Base-by-base conservation (phyloP, 2,797 vertebrate species). In the Pyrocephalus nanus region DNA sequence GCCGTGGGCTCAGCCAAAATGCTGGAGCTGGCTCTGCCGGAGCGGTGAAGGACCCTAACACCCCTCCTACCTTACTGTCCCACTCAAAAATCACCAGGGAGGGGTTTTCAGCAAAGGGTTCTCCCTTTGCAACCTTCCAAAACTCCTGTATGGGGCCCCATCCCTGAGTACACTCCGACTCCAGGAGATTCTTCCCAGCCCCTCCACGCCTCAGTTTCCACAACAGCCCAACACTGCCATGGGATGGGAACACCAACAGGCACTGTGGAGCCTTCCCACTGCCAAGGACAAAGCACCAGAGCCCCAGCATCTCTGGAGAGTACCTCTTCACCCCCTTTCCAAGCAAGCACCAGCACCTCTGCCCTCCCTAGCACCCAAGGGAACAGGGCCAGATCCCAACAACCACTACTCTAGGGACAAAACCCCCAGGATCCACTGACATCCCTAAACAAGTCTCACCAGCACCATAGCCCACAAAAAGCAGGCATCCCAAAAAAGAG, bases 1-100 rank as follows among this genome's bases (percentile, higher is more conserved):
- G 30, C 92, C 0, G 4, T 32, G 3, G 78, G 64, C 94, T 90
- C 89, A 87, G 92, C 87, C 95, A 90, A 92, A 92, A 76, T 53
- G 79, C 84, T 47, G 53, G 60, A 36, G 48, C 71, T 79, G 92
- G 84, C 78, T 92, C 81, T 70, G 55, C 78, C 7, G 1, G 81
- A 55, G 6, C 2, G 0, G 42, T n/a, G 30, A 67, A 91, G 71
- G 51, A 89, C 57, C 81, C 54, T 19, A 4, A 19, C 12, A 57
- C 19, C 30, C 22, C 67, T 92, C 55, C 58, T 36, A 67, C 38
- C 34, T 85, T 20, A 9, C 23, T 34, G 58, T 1, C 22, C 22
- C n/a, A 15, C 10, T 84, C 23, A 23, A 29, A 90, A 90, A 36
- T 55, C 53, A 81, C 14, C 29, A 21, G 15, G 34, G 29, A 77